Conservation (phyloP, 2,888 invertebrate genomes). For the Nudaria mundana region DNA sequence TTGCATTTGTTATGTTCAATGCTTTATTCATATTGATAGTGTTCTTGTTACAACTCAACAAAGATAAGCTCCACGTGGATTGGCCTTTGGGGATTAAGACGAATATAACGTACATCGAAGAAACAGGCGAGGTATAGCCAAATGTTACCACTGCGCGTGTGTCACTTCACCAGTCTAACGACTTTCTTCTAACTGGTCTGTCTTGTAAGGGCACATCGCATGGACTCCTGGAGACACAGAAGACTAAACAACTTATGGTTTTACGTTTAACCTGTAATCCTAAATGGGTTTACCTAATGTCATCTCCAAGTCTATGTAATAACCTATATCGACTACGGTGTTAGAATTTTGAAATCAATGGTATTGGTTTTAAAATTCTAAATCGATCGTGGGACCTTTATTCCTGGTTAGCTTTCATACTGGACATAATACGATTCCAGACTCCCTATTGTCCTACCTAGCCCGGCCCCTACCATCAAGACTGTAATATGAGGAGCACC, state of each 20-base stretch:
- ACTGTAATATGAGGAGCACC: conserved; percentile 4
- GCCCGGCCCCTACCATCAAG: conserved; percentile 11
- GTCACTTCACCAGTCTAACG: conserved; percentile 78
- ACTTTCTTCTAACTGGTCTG: conserved; percentile 78
- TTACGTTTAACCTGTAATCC: conserved; percentile 53
- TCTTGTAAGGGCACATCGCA: conserved; percentile 78
- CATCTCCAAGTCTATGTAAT: conserved; percentile 22
- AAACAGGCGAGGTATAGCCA: conserved; percentile 92
- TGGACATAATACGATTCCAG: conserved; percentile 23
- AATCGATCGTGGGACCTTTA: conserved; percentile 9
- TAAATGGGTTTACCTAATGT: conserved; percentile 37
- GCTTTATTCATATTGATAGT: conserved; percentile 99
- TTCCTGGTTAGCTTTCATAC: conserved; percentile 13
- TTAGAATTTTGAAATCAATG: conserved; percentile 10
- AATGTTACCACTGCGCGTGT: conserved; percentile 69
- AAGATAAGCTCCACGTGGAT: conserved; percentile 98
- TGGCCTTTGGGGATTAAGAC: conserved; percentile 98
- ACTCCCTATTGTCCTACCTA: conserved; percentile 17
- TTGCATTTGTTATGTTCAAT: conserved; percentile 99
- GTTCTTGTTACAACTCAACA: conserved; percentile 99
- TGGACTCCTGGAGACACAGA: conserved; percentile 70
- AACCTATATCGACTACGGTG: conserved; percentile 26
- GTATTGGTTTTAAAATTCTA: conserved; percentile 7
- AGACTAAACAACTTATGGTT: conserved; percentile 63
- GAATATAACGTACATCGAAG: conserved; percentile 96